Evolutionary conservation across 2,113 vertebrate species (phyloP).

Genomic region (Nicator chloris): DNA sequence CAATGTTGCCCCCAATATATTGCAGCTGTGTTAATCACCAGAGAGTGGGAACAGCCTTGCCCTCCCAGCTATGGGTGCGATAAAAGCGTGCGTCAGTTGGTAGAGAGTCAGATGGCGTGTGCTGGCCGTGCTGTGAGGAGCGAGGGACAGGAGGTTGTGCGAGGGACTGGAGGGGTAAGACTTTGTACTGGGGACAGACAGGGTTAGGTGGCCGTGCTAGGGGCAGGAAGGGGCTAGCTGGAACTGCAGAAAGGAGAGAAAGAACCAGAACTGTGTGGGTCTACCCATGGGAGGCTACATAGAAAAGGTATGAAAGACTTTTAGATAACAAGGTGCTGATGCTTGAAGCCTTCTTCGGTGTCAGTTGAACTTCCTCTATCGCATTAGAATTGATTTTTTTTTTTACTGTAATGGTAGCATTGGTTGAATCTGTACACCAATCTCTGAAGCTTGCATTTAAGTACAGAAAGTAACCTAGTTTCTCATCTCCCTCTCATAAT

Average conservation of each 20-base stretch:
- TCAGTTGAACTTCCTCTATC: background rate
- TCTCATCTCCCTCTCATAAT: background rate
- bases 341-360: background rate
- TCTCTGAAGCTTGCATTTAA: background rate
- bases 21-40: background rate
- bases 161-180: background rate
- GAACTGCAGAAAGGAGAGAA: background rate
- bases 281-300: background rate
- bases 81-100: background rate
- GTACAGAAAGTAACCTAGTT: constrained; percentile 8
- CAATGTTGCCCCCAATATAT: background rate
- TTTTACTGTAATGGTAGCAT: background rate
- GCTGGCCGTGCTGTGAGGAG: background rate
- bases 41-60: background rate
- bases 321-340: background rate
- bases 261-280: background rate
- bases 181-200: background rate
- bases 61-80: background rate
- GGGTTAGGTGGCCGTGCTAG: background rate
- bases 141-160: background rate
- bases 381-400: background rate
- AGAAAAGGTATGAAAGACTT: background rate
- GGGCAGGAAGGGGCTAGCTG: background rate
- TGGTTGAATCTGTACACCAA: background rate
- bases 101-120: background rate